Conservation (phyloP, 64 coral and sea anemone genomes). For the Orbicella faveolata region DNA sequence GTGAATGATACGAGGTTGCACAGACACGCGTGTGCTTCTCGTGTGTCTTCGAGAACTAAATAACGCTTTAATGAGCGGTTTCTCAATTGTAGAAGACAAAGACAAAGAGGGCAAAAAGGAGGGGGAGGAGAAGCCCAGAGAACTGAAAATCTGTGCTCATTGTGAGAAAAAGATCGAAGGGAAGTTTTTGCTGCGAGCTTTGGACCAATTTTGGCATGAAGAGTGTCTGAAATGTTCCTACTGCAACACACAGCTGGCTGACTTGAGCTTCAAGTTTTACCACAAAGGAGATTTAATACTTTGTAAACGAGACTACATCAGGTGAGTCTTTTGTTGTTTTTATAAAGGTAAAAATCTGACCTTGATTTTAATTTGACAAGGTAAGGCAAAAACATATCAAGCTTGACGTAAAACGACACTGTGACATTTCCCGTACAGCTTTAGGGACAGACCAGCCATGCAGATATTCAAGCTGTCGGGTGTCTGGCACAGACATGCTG, state of each 20-base stretch:
- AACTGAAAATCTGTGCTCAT: constrained; percentile 24
- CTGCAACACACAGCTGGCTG: constrained; percentile 61
- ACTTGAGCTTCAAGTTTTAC: constrained; percentile 74
- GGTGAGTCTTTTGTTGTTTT: constrained; percentile 37
- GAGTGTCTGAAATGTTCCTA: constrained; percentile 86
- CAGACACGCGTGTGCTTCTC: background rate
- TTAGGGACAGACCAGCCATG: too few species aligned
- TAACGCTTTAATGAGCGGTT: background rate
- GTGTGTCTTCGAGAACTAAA: background rate
- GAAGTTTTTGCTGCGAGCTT: constrained; percentile 60
- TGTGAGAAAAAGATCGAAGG: constrained; percentile 58
- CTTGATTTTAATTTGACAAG: too few species aligned
- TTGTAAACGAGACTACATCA: constrained; percentile 85
- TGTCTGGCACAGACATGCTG: too few species aligned
- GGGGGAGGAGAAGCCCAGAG: background rate
- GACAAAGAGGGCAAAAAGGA: background rate
- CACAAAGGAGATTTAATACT: constrained; percentile 61
- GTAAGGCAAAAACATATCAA: too few species aligned
- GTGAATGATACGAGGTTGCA: background rate
- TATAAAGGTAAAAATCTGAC: too few species aligned
- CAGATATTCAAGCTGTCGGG: too few species aligned
- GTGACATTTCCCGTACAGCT: too few species aligned
- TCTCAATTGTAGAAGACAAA: constrained; percentile 1
- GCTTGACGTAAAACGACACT: too few species aligned
- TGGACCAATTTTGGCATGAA: constrained; percentile 91